A percentile compares a stretch with the other conserved stretches of the same genome.
Conservation (phyloP, 2,888 invertebrate genomes). For the Hirtodrosophila histrioides region DNA sequence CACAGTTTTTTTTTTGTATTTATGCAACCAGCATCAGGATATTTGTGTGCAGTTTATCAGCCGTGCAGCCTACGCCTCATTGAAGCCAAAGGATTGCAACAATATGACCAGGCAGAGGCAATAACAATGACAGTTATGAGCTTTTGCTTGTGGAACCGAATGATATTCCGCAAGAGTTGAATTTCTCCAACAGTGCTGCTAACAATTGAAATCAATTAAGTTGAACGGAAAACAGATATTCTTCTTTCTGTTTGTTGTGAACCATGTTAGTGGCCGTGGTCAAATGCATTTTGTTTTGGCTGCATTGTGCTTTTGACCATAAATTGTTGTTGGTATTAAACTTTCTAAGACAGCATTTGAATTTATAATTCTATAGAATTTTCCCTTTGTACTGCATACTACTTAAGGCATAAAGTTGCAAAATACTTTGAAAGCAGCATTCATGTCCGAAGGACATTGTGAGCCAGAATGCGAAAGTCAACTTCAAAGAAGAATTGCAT, state of each 20-base stretch:
- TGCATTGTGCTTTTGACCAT: too few species aligned
- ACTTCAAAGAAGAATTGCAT: conserved; percentile 32
- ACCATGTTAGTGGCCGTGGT: background rate
- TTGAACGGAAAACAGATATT: background rate
- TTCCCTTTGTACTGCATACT: too few species aligned
- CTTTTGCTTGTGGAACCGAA: background rate
- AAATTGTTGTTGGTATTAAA: too few species aligned
- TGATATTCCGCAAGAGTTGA: background rate
- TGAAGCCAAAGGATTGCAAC: conserved; percentile 12
- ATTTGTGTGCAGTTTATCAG: conserved; percentile 45
- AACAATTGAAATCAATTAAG: conserved; percentile 19
- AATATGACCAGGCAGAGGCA: conserved; percentile 15
- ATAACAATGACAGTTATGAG: conserved; percentile 10
- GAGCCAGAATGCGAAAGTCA: background rate
- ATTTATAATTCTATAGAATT: too few species aligned
- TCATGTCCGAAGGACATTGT: too few species aligned
- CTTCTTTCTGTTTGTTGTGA: background rate
- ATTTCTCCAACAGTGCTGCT: background rate
- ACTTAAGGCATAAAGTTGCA: too few species aligned
- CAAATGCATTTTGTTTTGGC: too few species aligned
- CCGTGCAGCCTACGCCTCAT: conserved; percentile 30
- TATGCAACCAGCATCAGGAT: conserved; percentile 33
- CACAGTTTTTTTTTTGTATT: conserved; percentile 23
- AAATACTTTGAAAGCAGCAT: too few species aligned
- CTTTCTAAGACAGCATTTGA: background rate